Base-by-base conservation (phyloP, 1,140 invertebrate genomes). In the Paracyclopina nana region DNA sequence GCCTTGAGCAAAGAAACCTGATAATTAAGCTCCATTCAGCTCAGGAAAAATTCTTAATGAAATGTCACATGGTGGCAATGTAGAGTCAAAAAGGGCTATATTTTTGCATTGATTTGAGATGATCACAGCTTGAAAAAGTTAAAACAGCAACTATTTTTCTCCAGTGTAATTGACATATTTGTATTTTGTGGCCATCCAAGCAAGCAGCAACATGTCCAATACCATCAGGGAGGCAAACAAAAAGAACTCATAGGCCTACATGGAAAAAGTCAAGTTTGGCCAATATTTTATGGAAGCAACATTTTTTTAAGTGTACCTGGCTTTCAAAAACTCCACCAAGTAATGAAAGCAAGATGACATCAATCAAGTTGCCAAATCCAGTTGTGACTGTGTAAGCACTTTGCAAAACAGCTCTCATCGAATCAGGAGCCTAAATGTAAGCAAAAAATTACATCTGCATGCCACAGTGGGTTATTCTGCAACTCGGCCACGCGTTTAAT, bases 371-470 rank as follows among this genome's bases (percentile, higher is more conserved):
- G 16, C 91, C 91, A 59, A 88, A 71, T 0, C 88, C 82, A 6
- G 81, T 80, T 0, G 86, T 90, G 0, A 94, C 61, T 22, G 91
- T 67, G 82, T 85, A 96, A 1, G 74, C 72, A 4, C 90, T 83
- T 61, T 85, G 79, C 20, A 97, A 62, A 0, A 96, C 73, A 0
- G 87, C 83, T 60, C 90, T 94, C 86, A 95, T 91, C 53, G 75
- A 80, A n/a, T 66, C 61, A 0, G 88, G 88, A 0, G 87, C 80
- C 72, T 92, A 48, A 26, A 25, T 42, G 24, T 18, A n/a, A 42
- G 20, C 6, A 22, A 42, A 42, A 9, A 42, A n/a, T n/a, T n/a
- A n/a, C n/a, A n/a, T n/a, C n/a, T 42, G 14, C 14, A 14, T 6
- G 14, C 8, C 24, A 42, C 6, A 6, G 24, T 22, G 24, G 14